Evolutionary conservation across 2,113 vertebrate genomes (phyloP).

Genomic region (Hiodon tergisus): DNA sequence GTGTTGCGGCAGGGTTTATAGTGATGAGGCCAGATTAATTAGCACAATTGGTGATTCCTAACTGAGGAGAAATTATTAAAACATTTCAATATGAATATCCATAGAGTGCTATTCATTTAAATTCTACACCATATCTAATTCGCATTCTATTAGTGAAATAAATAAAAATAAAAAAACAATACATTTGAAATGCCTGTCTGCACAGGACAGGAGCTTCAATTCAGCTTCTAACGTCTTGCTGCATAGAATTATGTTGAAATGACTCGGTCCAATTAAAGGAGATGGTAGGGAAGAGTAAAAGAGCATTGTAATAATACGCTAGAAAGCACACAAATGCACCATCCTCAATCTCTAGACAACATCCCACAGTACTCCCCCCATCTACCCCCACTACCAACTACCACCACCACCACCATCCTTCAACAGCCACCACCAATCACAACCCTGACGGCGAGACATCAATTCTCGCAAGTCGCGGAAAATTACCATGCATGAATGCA

Average conservation of each 20-base stretch:
- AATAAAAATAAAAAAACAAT: slow-evolving; percentile 43
- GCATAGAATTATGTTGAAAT: slow-evolving; percentile 37
- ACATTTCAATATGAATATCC: too few species aligned
- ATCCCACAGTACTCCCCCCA: slow-evolving; percentile 38
- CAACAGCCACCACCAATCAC: slow-evolving; percentile 57
- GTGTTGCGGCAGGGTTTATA: too few species aligned
- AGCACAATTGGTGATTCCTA: too few species aligned
- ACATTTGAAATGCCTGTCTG: slow-evolving; percentile 48
- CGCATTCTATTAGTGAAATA: slow-evolving; percentile 17
- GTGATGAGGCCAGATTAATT: too few species aligned
- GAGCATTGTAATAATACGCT: slow-evolving; percentile 32
- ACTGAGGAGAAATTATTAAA: too few species aligned
- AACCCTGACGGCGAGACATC: slow-evolving; percentile 85
- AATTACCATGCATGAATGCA: slow-evolving; percentile 99
- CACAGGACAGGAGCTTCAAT: slow-evolving; percentile 24
- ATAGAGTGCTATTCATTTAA: too few species aligned
- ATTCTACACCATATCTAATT: background rate
- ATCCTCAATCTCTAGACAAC: slow-evolving; percentile 25
- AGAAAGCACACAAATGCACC: slow-evolving; percentile 39
- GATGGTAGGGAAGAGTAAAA: slow-evolving; percentile 37
- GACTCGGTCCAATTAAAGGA: slow-evolving; percentile 45
- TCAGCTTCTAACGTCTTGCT: slow-evolving; percentile 29
- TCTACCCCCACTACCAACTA: slow-evolving; percentile 31
- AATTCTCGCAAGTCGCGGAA: slow-evolving; percentile 98
- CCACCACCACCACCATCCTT: slow-evolving; percentile 45